phyloP scores from a whole-genome alignment of 2,888 invertebrate genomes.

The Drosophila koepferae region DNA sequence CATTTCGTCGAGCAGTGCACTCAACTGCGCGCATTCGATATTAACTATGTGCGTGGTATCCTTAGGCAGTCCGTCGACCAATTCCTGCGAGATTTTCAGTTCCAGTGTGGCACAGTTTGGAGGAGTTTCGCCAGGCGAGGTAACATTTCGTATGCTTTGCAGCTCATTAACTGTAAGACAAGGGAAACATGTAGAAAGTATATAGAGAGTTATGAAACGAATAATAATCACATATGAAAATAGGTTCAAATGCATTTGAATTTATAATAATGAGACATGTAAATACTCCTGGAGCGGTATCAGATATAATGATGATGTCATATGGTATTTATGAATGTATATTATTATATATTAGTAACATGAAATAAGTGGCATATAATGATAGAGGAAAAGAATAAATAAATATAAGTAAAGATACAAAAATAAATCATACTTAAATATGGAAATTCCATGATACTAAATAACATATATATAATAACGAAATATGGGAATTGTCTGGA shows the following conservation, averaged over 20 bases:
- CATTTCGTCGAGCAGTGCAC: constrained; percentile 83
- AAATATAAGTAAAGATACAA: too few relatives aligned
- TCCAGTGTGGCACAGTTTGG: constrained; percentile 82
- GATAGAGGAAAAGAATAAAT: too few relatives aligned
- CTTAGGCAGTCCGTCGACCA: constrained; percentile 80
- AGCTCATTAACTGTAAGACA: constrained; percentile 83
- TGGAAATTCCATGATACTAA: too few relatives aligned
- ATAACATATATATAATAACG: too few relatives aligned
- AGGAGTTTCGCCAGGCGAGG: constrained; percentile 63
- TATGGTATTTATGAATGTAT: too few relatives aligned
- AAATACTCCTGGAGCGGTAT: too few relatives aligned
- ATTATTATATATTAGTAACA: too few relatives aligned
- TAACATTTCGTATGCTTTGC: constrained; percentile 70
- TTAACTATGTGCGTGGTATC: constrained; percentile 82
- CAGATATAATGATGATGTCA: too few relatives aligned
- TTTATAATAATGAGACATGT: too few relatives aligned
- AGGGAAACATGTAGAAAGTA: not conserved
- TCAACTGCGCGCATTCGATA: constrained; percentile 81
- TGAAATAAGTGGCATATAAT: too few relatives aligned
- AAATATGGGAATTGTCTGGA: not conserved
- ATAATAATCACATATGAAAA: not conserved
- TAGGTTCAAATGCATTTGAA: too few relatives aligned
- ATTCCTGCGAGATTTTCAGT: constrained; percentile 82
- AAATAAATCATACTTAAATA: too few relatives aligned
- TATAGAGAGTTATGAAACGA: not conserved